Base-by-base conservation (phyloP, 1,140 invertebrate genomes). In the Drosophila rufa region DNA sequence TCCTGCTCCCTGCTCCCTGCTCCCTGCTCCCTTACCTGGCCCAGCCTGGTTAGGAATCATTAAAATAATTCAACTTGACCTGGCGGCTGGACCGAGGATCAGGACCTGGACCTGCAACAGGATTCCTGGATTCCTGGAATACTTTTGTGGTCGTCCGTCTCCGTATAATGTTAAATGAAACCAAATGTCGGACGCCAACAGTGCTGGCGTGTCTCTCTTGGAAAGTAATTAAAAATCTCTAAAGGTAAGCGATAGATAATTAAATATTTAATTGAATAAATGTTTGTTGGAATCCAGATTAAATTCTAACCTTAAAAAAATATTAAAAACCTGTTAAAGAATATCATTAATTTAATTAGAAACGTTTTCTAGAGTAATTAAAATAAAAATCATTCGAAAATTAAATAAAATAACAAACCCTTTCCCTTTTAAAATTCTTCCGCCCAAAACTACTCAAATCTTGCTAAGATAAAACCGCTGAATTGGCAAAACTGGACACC, bases 61-160 rank as follows among this genome's bases (percentile, higher is more conserved):
- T 76, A 81, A 81, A 81, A 81, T 76, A 81, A 81, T 81, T 80
- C 58, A 80, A 75, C 57, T 62, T 80, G 79, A 76, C 79, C 70
- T 27, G 70, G 45, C 25, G 38, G 42, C 50, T 55, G 59, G 50
- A 33, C 50, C 50, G 19, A 25, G 75, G 74, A 47, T 59, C 73
- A 33, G 46, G 62, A 48, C 42, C 74, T 43, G 55, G 5, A 15
- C 40, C 27, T 11, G 47, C 25, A 40, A 56, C 46, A 75, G 73
- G 46, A 69, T 79, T 73, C 36, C 77, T 48, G 73, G 46, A 69
- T 79, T 73, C 33, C 77, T 60, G 76, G 53, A 70, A 61, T 71
- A 25, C 53, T 58, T 70, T 48, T 48, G 75, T 40, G 61, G 64
- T 43, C 43, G 27, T 27, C 19, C 19, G 55, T 51, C 30, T 51